Evolutionary conservation across 2,797 vertebrate species (phyloP), one percentile per base, ranked within the genome.

Genomic region (Oryzias dopingdopingensis): DNA sequence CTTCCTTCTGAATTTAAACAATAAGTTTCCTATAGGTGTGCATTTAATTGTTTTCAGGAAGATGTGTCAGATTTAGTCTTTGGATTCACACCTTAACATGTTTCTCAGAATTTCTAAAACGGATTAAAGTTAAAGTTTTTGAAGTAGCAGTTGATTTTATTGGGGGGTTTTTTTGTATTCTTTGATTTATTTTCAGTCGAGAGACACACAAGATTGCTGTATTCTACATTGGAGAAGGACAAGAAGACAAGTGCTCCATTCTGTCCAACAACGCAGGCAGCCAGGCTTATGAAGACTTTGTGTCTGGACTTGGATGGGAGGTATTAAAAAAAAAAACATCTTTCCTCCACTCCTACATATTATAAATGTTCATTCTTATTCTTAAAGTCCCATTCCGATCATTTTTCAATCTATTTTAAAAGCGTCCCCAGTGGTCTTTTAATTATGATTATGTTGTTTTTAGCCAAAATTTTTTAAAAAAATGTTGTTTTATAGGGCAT

Each of bases 161-260:
- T 2, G 18, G 18, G 18, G 18, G 18, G 18, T 14, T 60, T n/a
- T 4, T 52, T 59, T 49, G 13, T 13, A 20, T 37, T 26, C 6
- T 32, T 26, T 12, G 4, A 51, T 37, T 37, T 37, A 37, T 37
- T 37, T 37, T 14, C 76, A 99, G 97, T 73, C 94, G 97, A 44
- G 97, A 99, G 86, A 98, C 97, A 0, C 97, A 99, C 89, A 99
- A 99, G 89, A 98, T 99, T 8, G 97, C 96, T 0, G 95, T 99
- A 62, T 99, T 99, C 83, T 99, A 98, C 86, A 97, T 98, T 14
- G 94, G 94, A 17, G 97, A 98, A 74, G 97, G 97, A 22, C 97
- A 99, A 83, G 97, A 99, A 85, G 97, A 99, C 83, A 99, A 99
- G 78, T 96, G 91, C 70, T 99, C 97, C 4, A 99, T 99, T 82